Evolutionary conservation across 92 coral and sea anemone genomes (phyloP).

Genomic region (Epizoanthus scotinus): DNA sequence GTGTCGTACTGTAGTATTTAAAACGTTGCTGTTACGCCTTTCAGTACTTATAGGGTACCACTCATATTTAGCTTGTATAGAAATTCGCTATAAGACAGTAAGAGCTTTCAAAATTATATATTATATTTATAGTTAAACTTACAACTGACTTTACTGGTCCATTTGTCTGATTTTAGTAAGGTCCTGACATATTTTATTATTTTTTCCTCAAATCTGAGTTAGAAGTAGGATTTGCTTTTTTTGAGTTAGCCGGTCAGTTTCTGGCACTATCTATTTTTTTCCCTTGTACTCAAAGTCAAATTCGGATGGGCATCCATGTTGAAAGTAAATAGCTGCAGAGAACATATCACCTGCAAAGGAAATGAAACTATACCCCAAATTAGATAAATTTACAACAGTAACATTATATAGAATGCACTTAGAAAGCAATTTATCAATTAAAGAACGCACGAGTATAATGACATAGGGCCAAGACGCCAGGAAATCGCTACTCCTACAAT

Average conservation of each 20-base stretch:
- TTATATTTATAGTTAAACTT: too few species aligned
- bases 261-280: not conserved
- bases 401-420: not conserved
- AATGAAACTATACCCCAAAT: not conserved
- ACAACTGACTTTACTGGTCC: too few species aligned
- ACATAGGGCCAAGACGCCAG: not conserved
- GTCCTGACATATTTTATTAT: too few species aligned
- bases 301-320: not conserved
- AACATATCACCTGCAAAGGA: slow-evolving; percentile 2
- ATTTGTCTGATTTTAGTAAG: too few species aligned
- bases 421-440: slow-evolving; percentile 5
- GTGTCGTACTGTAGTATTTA: too few species aligned
- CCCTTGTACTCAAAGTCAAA: not conserved
- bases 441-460: not conserved
- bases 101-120: too few species aligned
- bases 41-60: too few species aligned
- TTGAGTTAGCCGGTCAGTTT: not conserved
- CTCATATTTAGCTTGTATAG: too few species aligned
- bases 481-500: not conserved
- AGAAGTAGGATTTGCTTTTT: not conserved
- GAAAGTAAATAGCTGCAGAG: not conserved
- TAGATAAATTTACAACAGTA: slow-evolving; percentile 2
- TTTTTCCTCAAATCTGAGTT: not conserved
- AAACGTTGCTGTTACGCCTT: too few species aligned
- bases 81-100: too few species aligned